Percentiles rank a stretch among this genome's conserved stretches.
Evolutionary conservation across 2,797 vertebrate genomes (phyloP).

Genomic region (Choloepus didactylus): DNA sequence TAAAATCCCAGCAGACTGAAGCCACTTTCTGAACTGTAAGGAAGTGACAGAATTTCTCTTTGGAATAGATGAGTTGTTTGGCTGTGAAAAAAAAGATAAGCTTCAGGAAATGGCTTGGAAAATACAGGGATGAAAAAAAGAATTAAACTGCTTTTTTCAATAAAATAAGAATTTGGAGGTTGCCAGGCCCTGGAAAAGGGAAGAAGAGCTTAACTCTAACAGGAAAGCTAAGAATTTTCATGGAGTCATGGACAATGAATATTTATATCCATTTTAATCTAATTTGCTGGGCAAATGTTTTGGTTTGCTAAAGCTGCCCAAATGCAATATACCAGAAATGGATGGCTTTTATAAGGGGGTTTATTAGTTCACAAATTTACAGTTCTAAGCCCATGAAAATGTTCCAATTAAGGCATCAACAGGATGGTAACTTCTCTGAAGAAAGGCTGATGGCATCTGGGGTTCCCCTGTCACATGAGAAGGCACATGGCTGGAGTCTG

Average conservation of each 20-base stretch:
- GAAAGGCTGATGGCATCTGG: too few relatives aligned
- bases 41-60: slow-evolving; percentile 37
- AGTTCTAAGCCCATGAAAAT: too few relatives aligned
- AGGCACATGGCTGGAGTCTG: too few relatives aligned
- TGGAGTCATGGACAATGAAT: neutral
- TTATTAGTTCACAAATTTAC: too few relatives aligned
- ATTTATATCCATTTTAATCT: neutral
- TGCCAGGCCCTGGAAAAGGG: neutral
- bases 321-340: too few relatives aligned
- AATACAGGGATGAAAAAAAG: slow-evolving; percentile 27
- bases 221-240: neutral
- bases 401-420: too few relatives aligned
- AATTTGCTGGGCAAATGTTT: neutral
- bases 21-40: neutral
- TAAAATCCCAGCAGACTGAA: slow-evolving; percentile 54
- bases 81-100: slow-evolving; percentile 28
- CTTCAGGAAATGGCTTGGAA: slow-evolving; percentile 25
- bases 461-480: too few relatives aligned
- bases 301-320: too few relatives aligned
- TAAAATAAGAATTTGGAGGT: slow-evolving; percentile 27
- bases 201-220: neutral
- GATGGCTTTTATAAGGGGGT: too few relatives aligned
- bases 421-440: too few relatives aligned
- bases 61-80: slow-evolving; percentile 48
- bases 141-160: slow-evolving; percentile 21